Conservation (phyloP, 2,113 vertebrate species). For the Blennius ocellaris region DNA sequence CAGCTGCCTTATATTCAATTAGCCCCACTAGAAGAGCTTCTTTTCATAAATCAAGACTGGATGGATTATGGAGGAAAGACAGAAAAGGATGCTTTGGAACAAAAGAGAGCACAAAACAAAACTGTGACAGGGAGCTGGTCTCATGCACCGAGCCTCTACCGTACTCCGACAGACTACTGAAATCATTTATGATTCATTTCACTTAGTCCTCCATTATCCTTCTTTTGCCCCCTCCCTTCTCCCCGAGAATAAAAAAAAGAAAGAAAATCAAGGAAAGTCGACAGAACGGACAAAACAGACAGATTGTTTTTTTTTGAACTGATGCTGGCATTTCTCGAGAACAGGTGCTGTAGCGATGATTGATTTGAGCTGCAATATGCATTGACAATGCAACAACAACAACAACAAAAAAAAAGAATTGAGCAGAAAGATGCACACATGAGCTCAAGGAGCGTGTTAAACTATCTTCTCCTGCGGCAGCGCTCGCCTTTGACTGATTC, state of each 20-base stretch:
- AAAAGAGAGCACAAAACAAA: constrained; percentile 35
- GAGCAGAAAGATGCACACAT: constrained; percentile 24
- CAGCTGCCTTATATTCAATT: constrained; percentile 39
- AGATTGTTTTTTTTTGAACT: constrained; percentile 56
- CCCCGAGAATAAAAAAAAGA: constrained; percentile 42
- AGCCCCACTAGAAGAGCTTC: constrained; percentile 21
- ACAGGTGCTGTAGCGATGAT: constrained; percentile 63
- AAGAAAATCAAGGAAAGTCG: constrained; percentile 39
- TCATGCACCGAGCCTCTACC: constrained; percentile 35
- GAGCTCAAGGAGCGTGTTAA: constrained; percentile 52
- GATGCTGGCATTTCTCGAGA: constrained; percentile 54
- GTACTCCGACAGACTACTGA: constrained; percentile 38
- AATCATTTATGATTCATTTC: constrained; percentile 70
- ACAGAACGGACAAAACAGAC: constrained; percentile 48
- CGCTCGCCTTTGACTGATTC: constrained; percentile 44
- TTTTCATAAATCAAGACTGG: constrained; percentile 82
- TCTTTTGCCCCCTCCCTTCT: not conserved
- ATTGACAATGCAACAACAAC: constrained; percentile 30
- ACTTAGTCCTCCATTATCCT: constrained; percentile 52
- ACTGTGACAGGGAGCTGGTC: constrained; percentile 59
- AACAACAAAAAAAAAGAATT: constrained; percentile 7
- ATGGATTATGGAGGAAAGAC: not conserved
- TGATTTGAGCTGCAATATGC: constrained; percentile 62
- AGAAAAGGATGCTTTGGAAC: constrained; percentile 16
- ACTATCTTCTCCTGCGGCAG: constrained; percentile 40